Percentiles rank a stretch among this genome's conserved stretches.
Conservation (phyloP, 2,113 vertebrate species). For the Eubucco bourcierii region DNA sequence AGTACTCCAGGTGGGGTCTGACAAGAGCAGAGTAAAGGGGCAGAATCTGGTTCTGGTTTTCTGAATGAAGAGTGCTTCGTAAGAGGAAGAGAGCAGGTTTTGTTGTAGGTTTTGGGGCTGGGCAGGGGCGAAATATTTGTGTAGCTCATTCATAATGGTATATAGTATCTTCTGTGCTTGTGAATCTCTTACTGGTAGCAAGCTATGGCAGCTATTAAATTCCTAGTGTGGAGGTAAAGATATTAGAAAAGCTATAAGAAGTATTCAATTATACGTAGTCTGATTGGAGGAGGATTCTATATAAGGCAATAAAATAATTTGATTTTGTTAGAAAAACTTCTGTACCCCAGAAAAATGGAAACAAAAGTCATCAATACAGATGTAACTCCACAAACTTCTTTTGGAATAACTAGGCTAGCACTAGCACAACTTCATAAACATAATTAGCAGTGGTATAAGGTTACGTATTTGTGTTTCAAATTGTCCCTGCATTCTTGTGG, state of each 20-base stretch:
- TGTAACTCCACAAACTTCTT: neutral
- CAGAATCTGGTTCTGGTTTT: too few relatives aligned
- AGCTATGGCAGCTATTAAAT: neutral
- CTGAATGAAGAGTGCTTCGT: neutral
- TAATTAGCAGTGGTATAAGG: neutral
- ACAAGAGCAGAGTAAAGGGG: too few relatives aligned
- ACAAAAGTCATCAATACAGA: neutral
- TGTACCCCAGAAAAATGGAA: neutral
- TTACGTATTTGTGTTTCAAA: neutral
- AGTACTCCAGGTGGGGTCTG: too few relatives aligned
- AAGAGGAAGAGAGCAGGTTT: neutral
- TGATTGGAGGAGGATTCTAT: neutral
- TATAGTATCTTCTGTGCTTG: neutral
- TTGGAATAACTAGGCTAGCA: neutral
- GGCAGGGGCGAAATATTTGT: neutral
- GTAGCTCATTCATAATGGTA: neutral
- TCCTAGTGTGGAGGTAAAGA: neutral
- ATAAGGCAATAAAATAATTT: neutral
- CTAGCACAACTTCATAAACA: neutral
- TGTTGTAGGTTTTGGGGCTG: neutral
- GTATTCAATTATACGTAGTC: neutral
- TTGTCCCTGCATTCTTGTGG: neutral
- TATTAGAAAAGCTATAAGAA: neutral
- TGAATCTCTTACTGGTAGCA: neutral
- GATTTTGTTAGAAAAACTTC: neutral